phyloP scores from a whole-genome alignment of 2,797 vertebrate genomes.

The Pseudochirops cupreus region DNA sequence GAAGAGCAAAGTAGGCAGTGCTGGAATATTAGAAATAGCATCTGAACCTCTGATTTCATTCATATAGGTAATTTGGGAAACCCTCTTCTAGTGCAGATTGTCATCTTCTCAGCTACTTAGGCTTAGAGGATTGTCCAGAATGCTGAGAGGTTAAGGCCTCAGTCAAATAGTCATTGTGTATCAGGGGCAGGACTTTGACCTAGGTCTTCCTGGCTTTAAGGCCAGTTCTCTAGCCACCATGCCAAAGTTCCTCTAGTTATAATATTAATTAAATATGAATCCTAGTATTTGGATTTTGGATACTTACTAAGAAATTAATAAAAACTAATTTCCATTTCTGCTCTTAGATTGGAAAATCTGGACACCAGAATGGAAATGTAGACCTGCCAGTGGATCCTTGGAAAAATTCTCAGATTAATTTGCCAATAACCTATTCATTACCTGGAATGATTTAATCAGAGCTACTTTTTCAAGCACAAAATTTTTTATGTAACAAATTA shows the following conservation, averaged over 20 bases:
- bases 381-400: constrained; percentile 50
- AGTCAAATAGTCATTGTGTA: not conserved
- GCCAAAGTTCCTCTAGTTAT: not conserved
- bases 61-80: not conserved
- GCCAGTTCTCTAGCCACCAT: not conserved
- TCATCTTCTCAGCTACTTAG: not conserved
- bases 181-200: not conserved
- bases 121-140: not conserved
- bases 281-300: constrained; percentile 54
- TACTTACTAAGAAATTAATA: constrained; percentile 58
- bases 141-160: not conserved
- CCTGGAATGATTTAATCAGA: constrained; percentile 68
- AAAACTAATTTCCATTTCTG: constrained; percentile 57
- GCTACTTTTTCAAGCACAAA: constrained; percentile 62
- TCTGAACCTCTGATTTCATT: not conserved
- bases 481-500: constrained; percentile 49
- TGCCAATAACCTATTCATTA: constrained; percentile 56
- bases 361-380: constrained; percentile 53
- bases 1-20: constrained; percentile 44
- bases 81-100: not conserved
- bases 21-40: not conserved
- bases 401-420: constrained; percentile 63
- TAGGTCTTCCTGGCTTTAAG: not conserved
- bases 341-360: constrained; percentile 18
- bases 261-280: constrained; percentile 36